Base-by-base conservation (phyloP, 2,113 vertebrate genomes). In the Gasterosteus nipponicus region DNA sequence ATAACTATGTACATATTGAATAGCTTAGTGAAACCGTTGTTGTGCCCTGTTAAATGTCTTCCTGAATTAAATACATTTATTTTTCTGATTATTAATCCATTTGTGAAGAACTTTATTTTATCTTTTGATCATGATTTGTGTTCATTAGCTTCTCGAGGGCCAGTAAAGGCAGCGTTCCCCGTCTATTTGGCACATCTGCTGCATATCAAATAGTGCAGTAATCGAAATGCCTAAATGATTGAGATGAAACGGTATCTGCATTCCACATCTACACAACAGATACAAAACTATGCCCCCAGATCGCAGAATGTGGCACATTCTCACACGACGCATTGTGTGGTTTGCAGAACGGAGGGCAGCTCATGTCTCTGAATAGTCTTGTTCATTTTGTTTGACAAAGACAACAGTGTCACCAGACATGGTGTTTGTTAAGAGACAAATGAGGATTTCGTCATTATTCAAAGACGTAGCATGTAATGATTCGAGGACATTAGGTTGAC, bases 41-140 rank as follows among this genome's bases (percentile, higher is more conserved):
- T 86, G 89, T 91, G 89, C 89, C 87, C 89, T 91, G 86, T 83
- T 81, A 72, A 77, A 85, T 42, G 88, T 92, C 91, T 91, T 92
- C 86, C 91, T 81, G 67, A 79, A 87, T 68, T 10, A 86, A 89
- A 89, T 85, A 84, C 16, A 76, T 83, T 69, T 91, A 88, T 88
- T 90, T 91, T 92, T 87, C 49, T 76, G 84, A 84, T 63, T 54
- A 14, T 57, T 33, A 65, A 3, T 59, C n/a, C 39, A 22, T 22
- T 38, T 74, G 18, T 62, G 7, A 42, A 65, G 22, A 44, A 33
- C 3, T 9, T 65, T 33, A 38, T 33, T 41, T 16, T 10, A 26
- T 8, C 11, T 15, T 41, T 58, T 76, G n/a, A 10, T 47, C 46
- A 8, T 56, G 11, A 14, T 39, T 61, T 59, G 26, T 60, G 0